A percentile compares a stretch with the other conserved stretches of the same genome.
Evolutionary conservation across 2,113 vertebrate species (phyloP).

Genomic region (Pelobates fuscus): DNA sequence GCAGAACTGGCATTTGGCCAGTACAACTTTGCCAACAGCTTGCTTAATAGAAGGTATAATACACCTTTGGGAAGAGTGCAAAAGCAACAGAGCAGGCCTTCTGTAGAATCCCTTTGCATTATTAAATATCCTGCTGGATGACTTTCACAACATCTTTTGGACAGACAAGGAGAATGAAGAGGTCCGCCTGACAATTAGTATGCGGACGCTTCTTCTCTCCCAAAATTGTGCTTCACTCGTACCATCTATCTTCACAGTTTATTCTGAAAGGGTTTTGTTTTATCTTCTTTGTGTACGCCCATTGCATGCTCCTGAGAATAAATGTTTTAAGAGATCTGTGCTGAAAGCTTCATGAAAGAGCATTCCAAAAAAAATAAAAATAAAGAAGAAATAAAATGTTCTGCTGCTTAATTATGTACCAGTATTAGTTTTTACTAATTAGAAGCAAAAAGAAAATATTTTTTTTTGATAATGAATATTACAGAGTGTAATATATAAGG

Average conservation of each 20-base stretch:
- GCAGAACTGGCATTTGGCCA: slow-evolving; percentile 61
- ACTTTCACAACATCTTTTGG: slow-evolving; percentile 47
- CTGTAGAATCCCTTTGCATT: slow-evolving; percentile 51
- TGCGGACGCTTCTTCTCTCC: slow-evolving; percentile 7
- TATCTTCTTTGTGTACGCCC: neutral
- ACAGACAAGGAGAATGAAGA: slow-evolving; percentile 31
- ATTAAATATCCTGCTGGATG: slow-evolving; percentile 50
- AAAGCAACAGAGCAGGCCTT: slow-evolving; percentile 40
- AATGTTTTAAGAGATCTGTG: neutral
- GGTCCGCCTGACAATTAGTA: slow-evolving; percentile 43
- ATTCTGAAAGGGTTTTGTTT: neutral
- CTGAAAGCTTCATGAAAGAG: neutral
- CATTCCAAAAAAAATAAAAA: too few relatives aligned
- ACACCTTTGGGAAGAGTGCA: slow-evolving; percentile 51
- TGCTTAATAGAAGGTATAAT: slow-evolving; percentile 40
- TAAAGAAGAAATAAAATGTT: too few relatives aligned
- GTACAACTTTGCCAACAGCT: slow-evolving; percentile 42
- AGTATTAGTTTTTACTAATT: too few relatives aligned
- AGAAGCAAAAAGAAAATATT: too few relatives aligned
- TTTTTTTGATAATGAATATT: too few relatives aligned
- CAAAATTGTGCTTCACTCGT: neutral
- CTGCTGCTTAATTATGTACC: too few relatives aligned
- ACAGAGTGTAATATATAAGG: too few relatives aligned
- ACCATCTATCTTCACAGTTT: neutral
- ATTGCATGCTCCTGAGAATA: neutral